These are phyloP conservation scores for Macrotrachela quadricornifera DNA, from an alignment of 1,140 invertebrate genomes.

Conservation along the genomic window DNA sequence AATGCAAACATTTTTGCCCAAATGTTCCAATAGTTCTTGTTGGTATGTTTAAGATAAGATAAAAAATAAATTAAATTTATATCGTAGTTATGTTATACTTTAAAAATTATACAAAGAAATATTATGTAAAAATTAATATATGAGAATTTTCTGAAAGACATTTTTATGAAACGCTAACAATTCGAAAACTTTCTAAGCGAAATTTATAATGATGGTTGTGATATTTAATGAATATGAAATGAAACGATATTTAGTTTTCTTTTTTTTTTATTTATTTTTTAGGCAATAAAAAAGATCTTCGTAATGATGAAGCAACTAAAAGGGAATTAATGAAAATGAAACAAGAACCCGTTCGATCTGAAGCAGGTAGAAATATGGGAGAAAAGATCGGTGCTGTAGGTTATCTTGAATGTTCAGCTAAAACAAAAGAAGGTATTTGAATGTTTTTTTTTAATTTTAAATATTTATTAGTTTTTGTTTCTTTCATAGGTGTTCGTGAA, in stretches of 20 bases:
- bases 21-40: conserved; percentile 72
- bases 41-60: conserved; percentile 13
- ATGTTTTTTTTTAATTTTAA: no score
- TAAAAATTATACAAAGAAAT: no score
- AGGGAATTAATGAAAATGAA: conserved; percentile 93
- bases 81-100: no score
- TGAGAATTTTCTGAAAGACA: no score
- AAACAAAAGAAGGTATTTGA: conserved; percentile 67
- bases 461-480: no score
- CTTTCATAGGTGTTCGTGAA: conserved; percentile 73
- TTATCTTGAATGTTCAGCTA: conserved; percentile 96
- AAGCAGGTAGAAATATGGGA: conserved; percentile 84
- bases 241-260: no score
- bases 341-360: conserved; percentile 91
- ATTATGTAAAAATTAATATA: no score
- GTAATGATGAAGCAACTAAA: conserved; percentile 85
- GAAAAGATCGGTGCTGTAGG: conserved; percentile 98
- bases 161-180: no score
- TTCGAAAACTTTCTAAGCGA: conserved; percentile 44
- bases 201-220: no score
- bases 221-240: no score
- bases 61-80: no score
- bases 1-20: conserved; percentile 85
- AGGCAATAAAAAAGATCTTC: conserved; percentile 45
- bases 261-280: no score